Percentiles rank a stretch among this genome's conserved stretches.
Conservation (phyloP, 37 sponge, comb jelly and placozoan species). For the Cliona cf. orientalis region DNA sequence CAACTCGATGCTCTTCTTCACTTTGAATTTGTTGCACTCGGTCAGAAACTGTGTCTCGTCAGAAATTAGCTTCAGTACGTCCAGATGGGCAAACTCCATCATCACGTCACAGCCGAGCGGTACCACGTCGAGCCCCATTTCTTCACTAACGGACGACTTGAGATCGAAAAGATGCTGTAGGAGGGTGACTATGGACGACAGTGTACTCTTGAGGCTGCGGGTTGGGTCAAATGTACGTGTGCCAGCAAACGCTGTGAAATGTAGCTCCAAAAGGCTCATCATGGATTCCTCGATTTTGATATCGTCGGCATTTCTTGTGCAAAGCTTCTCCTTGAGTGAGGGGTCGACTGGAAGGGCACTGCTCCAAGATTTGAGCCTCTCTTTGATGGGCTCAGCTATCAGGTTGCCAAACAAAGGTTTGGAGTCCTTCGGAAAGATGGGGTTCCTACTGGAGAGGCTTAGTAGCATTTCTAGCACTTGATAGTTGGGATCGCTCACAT, state of each 20-base stretch:
- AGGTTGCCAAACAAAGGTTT: conserved; percentile 31
- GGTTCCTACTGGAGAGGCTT: conserved; percentile 33
- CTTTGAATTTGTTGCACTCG: conserved; percentile 11
- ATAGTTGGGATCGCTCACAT: too few species aligned
- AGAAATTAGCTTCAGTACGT: conserved; percentile 15
- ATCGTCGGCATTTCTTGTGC: conserved; percentile 1
- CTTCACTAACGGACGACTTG: neutral
- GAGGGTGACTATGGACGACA: conserved; percentile 22
- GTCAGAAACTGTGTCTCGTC: conserved; percentile 18
- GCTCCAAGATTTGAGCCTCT: conserved; percentile 49
- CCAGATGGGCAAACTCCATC: conserved; percentile 31
- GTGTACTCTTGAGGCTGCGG: conserved; percentile 57
- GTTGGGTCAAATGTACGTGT: conserved; percentile 48
- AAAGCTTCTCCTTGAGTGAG: conserved; percentile 36
- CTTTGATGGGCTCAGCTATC: conserved; percentile 31
- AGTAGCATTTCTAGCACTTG: conserved; percentile 22
- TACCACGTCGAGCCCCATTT: neutral
- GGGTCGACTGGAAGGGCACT: conserved; percentile 28
- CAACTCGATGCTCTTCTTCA: conserved; percentile 15
- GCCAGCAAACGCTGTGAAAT: conserved; percentile 62
- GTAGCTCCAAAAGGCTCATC: conserved; percentile 28
- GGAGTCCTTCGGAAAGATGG: conserved; percentile 17
- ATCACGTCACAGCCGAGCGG: conserved; percentile 33
- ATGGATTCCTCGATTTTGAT: conserved; percentile 19
- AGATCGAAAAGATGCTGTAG: conserved; percentile 14